Evolutionary conservation across 2,797 vertebrate genomes (phyloP).

Genomic region (Myotis pilosus): DNA sequence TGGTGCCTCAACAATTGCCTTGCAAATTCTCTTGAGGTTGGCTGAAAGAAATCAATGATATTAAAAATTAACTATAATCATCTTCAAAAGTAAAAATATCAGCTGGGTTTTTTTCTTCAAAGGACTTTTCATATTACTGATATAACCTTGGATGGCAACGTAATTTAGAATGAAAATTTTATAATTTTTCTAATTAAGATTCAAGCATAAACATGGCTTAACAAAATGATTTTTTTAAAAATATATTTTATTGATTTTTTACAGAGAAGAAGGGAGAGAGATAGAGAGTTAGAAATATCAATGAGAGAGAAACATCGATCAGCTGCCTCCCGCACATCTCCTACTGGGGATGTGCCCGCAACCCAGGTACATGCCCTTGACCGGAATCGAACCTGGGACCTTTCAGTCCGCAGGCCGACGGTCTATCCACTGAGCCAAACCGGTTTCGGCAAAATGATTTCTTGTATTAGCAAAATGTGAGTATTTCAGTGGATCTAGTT

Average conservation of each 20-base stretch:
- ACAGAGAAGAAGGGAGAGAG: too few species aligned
- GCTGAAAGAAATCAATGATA: slow-evolving; percentile 81
- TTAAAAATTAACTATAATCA: background rate
- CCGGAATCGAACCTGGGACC: too few species aligned
- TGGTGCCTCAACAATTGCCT: slow-evolving; percentile 91
- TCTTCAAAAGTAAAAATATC: background rate
- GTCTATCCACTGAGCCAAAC: too few species aligned
- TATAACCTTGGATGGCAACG: background rate
- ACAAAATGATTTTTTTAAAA: background rate
- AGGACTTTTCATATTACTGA: background rate
- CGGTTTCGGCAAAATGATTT: background rate
- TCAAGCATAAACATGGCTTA: background rate
- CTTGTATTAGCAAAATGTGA: background rate
- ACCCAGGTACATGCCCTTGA: too few species aligned
- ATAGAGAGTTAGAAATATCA: too few species aligned
- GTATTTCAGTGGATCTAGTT: background rate
- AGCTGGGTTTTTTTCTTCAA: background rate
- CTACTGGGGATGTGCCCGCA: too few species aligned
- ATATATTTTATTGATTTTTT: too few species aligned
- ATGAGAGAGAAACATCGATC: too few species aligned
- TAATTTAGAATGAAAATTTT: background rate
- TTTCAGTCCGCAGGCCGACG: too few species aligned
- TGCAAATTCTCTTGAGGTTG: slow-evolving; percentile 93
- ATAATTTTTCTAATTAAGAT: background rate
- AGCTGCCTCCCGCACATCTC: too few species aligned